phyloP scores from a whole-genome alignment of 1,140 invertebrate species.

The Rhopalosiphum maidis region DNA sequence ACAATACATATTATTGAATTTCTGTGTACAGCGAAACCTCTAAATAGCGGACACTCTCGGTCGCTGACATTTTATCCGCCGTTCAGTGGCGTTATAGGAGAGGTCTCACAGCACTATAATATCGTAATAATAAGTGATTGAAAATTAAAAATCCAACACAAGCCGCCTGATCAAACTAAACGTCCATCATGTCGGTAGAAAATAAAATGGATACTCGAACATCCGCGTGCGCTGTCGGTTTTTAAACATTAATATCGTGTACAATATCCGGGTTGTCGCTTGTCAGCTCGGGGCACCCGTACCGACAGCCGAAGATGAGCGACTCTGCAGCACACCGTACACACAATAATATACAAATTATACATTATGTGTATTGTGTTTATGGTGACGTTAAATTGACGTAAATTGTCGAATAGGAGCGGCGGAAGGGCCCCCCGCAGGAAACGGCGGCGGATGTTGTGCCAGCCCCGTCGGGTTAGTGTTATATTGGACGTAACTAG shows the following conservation, averaged over 20 bases:
- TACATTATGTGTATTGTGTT: not conserved
- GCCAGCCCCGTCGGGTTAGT: not conserved
- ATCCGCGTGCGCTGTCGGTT: too few relatives aligned
- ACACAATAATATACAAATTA: not conserved
- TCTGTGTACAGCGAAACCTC: not conserved
- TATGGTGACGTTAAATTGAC: constrained; percentile 25
- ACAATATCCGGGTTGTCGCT: not conserved
- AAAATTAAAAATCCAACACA: too few relatives aligned
- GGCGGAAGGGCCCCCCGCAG: constrained; percentile 21
- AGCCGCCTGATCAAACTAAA: too few relatives aligned
- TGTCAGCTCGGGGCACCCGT: not conserved
- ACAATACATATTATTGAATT: too few relatives aligned
- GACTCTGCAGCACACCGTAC: not conserved
- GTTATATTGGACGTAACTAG: constrained; percentile 52
- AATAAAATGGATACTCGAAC: too few relatives aligned
- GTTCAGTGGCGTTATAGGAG: not conserved
- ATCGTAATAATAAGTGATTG: too few relatives aligned
- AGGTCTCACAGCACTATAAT: too few relatives aligned
- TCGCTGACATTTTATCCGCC: not conserved
- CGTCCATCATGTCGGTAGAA: too few relatives aligned
- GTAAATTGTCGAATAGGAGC: constrained; percentile 1
- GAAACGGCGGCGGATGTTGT: constrained; percentile 38
- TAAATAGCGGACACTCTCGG: not conserved
- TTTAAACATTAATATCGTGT: not conserved
- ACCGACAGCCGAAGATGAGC: not conserved